Base-by-base conservation (phyloP, 1,140 invertebrate genomes). In the Orchesella cincta region DNA sequence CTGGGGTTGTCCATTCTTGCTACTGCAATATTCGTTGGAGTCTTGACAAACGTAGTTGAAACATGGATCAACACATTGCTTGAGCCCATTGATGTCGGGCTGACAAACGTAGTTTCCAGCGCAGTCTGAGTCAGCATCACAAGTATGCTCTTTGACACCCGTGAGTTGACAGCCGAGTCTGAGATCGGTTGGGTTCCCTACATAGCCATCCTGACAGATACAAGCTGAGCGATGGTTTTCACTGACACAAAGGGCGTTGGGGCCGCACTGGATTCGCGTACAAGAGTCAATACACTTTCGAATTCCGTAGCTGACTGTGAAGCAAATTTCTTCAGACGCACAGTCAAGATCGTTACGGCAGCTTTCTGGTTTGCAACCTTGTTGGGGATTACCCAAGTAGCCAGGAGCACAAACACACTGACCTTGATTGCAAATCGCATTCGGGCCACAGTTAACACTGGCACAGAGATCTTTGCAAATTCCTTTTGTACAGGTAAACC, bases 221-320 rank as follows among this genome's bases (percentile, higher is more conserved):
- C 94, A 97, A 14, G 92, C 90, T 0, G 93, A 93, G 52, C 91
- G 88, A 84, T 95, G 93, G 83, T 93, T 91, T 75, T 93, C 89
- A 28, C 92, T 90, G 0, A 95, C 88, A 83, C 94, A 97, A 0
- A 95, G 85, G 1, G 94, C 93, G 85, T 96, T 96, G 0, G 94
- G 93, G 18, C 94, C 94, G 84, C 94, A 96, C 82, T 95, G 93
- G 14, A 93, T 87, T 85, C 94, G 93, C 74, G 90, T 91, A 83
- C 94, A 96, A 1, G 92, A 93, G 83, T 95, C 93, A 0, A 95
- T 90, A 85, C 93, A 95, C 84, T 93, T 93, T 51, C 93, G 88
- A 1, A 90, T 83, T 12, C 90, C 91, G 86, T 91, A 92, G 31
- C 74, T 54, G 34, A 91, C 89, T 86, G 93, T 92, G 85, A 94